A percentile compares a stretch with the other conserved stretches of the same genome.
Conservation (phyloP, 1,140 invertebrate genomes). For the Scaptomyza pallida region DNA sequence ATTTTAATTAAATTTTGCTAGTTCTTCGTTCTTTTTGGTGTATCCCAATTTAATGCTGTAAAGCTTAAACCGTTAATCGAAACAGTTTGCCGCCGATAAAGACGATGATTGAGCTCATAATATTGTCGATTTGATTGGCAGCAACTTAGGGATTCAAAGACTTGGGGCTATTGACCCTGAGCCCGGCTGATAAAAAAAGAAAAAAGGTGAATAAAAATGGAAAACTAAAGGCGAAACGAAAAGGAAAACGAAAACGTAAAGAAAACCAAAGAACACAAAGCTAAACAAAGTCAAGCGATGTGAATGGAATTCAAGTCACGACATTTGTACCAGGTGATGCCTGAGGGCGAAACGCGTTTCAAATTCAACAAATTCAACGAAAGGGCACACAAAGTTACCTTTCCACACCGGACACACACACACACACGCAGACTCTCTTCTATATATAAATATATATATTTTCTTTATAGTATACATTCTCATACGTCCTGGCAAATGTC, state of each 20-base stretch:
- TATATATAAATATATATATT: slow-evolving; percentile 4
- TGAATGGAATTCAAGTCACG: slow-evolving; percentile 67
- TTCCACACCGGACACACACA: slow-evolving; percentile 29
- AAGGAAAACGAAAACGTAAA: slow-evolving; percentile 14
- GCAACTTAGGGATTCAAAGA: slow-evolving; percentile 2
- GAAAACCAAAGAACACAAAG: slow-evolving; percentile 3
- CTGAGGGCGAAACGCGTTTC: slow-evolving; percentile 60
- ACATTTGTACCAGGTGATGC: slow-evolving; percentile 56
- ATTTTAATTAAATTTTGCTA: neutral
- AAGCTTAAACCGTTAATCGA: neutral
- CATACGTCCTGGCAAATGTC: too few species aligned
- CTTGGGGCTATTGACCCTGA: slow-evolving; percentile 6
- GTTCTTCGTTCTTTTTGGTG: neutral
- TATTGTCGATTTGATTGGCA: neutral
- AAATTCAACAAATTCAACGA: slow-evolving; percentile 53
- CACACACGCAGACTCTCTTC: too few species aligned
- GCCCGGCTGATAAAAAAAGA: neutral
- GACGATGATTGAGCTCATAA: slow-evolving; percentile 6
- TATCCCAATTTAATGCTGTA: neutral
- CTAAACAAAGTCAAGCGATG: slow-evolving; percentile 33
- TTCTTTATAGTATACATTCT: neutral
- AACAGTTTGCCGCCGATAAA: neutral
- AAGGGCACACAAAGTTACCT: slow-evolving; percentile 40
- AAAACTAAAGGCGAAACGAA: slow-evolving; percentile 17
- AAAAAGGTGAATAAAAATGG: slow-evolving; percentile 10